Conservation (phyloP, 2,888 invertebrate species). For the Acleris emargana region DNA sequence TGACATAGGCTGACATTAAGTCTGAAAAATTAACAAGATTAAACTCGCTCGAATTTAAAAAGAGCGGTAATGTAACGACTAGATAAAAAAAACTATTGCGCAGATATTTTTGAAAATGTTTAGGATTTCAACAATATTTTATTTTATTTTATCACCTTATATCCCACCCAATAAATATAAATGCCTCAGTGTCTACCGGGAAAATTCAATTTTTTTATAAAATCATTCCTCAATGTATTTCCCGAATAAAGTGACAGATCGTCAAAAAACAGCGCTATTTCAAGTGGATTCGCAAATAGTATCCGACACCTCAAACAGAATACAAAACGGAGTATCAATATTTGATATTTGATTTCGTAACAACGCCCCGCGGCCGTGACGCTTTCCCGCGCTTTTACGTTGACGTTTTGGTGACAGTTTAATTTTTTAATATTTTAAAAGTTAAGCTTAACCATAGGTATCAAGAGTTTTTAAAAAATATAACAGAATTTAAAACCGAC, state of each 20-base stretch:
- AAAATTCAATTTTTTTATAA: not conserved
- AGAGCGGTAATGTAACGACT: too few relatives aligned
- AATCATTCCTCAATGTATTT: constrained; percentile 1
- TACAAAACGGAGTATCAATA: constrained; percentile 81
- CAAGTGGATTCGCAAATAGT: constrained; percentile 72
- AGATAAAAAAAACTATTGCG: too few relatives aligned
- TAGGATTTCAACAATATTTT: too few relatives aligned
- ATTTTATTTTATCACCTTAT: too few relatives aligned
- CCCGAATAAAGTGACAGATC: constrained; percentile 54
- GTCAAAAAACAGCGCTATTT: constrained; percentile 54
- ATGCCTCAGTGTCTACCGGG: not conserved
- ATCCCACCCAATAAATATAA: too few relatives aligned
- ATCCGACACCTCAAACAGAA: constrained; percentile 78
- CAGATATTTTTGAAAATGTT: too few relatives aligned
- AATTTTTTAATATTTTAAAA: not conserved
- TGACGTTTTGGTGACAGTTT: constrained; percentile 22
- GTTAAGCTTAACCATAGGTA: not conserved
- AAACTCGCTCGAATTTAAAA: too few relatives aligned
- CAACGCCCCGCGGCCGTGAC: constrained; percentile 63
- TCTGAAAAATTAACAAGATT: too few relatives aligned
- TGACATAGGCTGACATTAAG: too few relatives aligned
- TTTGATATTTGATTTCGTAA: constrained; percentile 82
- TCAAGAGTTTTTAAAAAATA: too few relatives aligned
- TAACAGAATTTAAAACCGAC: too few relatives aligned
- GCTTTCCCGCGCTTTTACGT: constrained; percentile 47